phyloP scores from a whole-genome alignment of 2,113 vertebrate species.

The Ophthalmolycus amberensis region DNA sequence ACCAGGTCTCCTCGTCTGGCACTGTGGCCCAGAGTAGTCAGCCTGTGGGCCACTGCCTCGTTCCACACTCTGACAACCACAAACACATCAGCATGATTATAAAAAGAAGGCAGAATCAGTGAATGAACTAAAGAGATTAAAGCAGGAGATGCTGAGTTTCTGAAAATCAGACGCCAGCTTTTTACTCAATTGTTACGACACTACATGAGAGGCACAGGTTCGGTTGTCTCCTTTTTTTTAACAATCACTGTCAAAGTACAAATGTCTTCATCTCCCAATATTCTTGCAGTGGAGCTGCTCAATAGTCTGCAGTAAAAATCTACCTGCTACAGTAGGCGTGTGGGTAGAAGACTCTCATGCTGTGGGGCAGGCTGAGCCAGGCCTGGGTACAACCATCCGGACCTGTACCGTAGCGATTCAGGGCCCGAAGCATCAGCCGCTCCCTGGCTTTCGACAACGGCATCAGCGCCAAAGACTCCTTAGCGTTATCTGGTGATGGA shows the following conservation, averaged over 20 bases:
- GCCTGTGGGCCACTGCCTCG: constrained; percentile 86
- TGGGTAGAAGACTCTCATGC: constrained; percentile 91
- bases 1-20: constrained; percentile 91
- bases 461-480: constrained; percentile 89
- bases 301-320: background rate
- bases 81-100: background rate
- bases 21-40: constrained; percentile 84
- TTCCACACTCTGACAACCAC: constrained; percentile 88
- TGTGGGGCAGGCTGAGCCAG: constrained; percentile 93
- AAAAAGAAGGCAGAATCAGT: background rate
- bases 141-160: background rate
- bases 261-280: background rate
- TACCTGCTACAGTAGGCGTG: constrained; percentile 94
- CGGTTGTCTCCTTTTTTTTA: background rate
- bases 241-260: background rate
- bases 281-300: background rate
- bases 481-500: constrained; percentile 87
- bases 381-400: constrained; percentile 87
- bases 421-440: constrained; percentile 88
- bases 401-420: constrained; percentile 90
- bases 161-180: background rate
- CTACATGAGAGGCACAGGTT: background rate
- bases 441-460: constrained; percentile 91
- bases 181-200: background rate
- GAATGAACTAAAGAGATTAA: background rate